A percentile compares a stretch with the other conserved stretches of the same genome.
Conservation (phyloP, 2,113 vertebrate species). For the Semicossyphus pulcher region DNA sequence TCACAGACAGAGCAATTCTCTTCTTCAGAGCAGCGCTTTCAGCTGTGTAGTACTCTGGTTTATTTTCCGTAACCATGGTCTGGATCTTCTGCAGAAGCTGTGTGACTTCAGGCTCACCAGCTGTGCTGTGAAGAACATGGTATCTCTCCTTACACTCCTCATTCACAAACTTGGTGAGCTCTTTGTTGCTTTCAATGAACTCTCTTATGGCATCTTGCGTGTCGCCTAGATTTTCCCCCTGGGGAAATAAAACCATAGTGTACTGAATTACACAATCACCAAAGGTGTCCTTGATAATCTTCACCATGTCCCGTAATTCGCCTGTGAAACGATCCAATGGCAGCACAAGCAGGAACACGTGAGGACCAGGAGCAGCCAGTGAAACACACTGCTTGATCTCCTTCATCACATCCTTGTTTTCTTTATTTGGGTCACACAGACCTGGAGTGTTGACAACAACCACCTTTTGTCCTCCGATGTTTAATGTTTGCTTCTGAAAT, state of each 20-base stretch:
- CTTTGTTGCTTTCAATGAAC: not conserved
- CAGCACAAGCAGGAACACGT: conserved; percentile 1
- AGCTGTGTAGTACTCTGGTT: not conserved
- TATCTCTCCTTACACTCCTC: not conserved
- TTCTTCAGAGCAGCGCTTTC: not conserved
- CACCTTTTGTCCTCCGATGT: not conserved
- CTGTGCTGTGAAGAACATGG: not conserved
- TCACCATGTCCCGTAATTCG: not conserved
- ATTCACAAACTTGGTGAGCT: not conserved
- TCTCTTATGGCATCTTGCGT: accelerated
- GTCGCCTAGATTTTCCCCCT: not conserved
- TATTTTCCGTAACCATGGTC: not conserved
- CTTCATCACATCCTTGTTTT: not conserved
- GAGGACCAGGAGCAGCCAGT: not conserved
- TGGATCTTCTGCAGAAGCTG: not conserved
- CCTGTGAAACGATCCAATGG: not conserved
- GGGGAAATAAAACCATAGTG: not conserved
- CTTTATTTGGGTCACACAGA: not conserved
- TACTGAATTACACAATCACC: accelerated
- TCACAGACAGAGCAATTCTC: not conserved
- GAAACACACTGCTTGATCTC: not conserved
- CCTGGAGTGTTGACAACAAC: not conserved
- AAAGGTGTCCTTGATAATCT: not conserved
- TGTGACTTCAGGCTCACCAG: not conserved
- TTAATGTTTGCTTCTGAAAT: not conserved